Base-by-base conservation (phyloP, 2,113 vertebrate genomes). In the Tauraco erythrolophus region DNA sequence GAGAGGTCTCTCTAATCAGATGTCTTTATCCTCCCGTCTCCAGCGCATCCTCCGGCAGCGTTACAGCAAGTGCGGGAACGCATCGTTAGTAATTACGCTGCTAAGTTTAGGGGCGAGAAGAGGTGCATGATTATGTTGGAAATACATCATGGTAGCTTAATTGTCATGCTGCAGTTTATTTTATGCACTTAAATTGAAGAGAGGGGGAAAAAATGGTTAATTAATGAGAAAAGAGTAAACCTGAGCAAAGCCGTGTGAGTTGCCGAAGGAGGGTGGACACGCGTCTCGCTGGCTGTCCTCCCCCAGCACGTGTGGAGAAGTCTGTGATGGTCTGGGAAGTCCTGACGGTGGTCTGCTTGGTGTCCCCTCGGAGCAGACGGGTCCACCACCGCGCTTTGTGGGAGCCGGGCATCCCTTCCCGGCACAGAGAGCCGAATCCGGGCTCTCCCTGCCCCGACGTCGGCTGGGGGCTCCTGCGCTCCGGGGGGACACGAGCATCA, bases 401-500 rank as follows among this genome's bases (percentile, higher is more conserved):
- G 53, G n/a, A 23, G 30, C 35, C 46, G 2, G 6, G 22, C 6
- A 2, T 30, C 19, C 35, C 23, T 60, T 7, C 2, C 12, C 19
- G 7, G 84, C 66, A 14, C 54, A 11, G 61, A 5, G 6, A 28
- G 19, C 5, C 19, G 4, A 14, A 15, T 23, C 19, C 9, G 6
- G n/a, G 8, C 4, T 10, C 23, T 35, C 11, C 31, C 37, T 7
- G 37, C 35, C 64, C 37, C 11, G 4, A 7, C 39, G 19, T 7
- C 35, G 10, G 22, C 46, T 6, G 5, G 31, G 4, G 13, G 2
- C 19, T 43, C 30, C 45, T 6, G 18, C 11, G 60, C 62, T 16
- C 5, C 4, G 11, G 7, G 16, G n/a, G 16, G 5, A 3, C 24
- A 3, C 13, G 6, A 7, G 19, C 50, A n/a, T 0, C 7, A 13